Evolutionary conservation across 1,140 invertebrate species (phyloP), one percentile per base, ranked within the genome.

Genomic region (Mamestra configurata): DNA sequence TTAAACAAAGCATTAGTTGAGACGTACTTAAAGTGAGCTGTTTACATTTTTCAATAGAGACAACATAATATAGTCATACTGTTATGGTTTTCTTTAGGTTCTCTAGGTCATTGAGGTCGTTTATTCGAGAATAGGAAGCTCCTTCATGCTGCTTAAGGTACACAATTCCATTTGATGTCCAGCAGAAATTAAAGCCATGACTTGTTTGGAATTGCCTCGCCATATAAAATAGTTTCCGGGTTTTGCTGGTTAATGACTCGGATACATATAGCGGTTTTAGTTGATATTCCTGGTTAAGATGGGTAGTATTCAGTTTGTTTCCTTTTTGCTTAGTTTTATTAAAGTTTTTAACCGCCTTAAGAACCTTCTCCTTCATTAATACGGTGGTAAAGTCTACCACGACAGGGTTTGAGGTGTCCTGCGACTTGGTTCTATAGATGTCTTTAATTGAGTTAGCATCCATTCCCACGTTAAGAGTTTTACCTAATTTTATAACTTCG

Each of bases 131-230:
- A n/a, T n/a, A n/a, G n/a, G n/a, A n/a, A n/a, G n/a, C n/a, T n/a
- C n/a, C n/a, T n/a, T n/a, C n/a, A n/a, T n/a, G n/a, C n/a, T n/a
- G n/a, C n/a, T n/a, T n/a, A n/a, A n/a, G n/a, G n/a, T n/a, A n/a
- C n/a, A 61, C 27, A 10, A 61, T 31, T 27, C 59, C 59, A 61
- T 61, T 11, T 37, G 59, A 61, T 13, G 59, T 61, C 59, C 59
- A 61, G 27, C 59, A 61, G 15, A 37, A 61, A 5, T 61, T 22
- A 24, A 37, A 61, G 31, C 59, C 59, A 5, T 24, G 37, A 37
- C 27, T 24, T 61, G 31, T 61, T 27, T 61, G 27, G 15, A 37
- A 31, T 35, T 20, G 24, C 27, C 57, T 59, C 4, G 57, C 57
- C 37, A 61, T 18, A 13, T 61, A 61, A 37, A 18, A 61, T 3